Evolutionary conservation across 2,113 vertebrate genomes (phyloP).

Genomic region (Daboia siamensis): DNA sequence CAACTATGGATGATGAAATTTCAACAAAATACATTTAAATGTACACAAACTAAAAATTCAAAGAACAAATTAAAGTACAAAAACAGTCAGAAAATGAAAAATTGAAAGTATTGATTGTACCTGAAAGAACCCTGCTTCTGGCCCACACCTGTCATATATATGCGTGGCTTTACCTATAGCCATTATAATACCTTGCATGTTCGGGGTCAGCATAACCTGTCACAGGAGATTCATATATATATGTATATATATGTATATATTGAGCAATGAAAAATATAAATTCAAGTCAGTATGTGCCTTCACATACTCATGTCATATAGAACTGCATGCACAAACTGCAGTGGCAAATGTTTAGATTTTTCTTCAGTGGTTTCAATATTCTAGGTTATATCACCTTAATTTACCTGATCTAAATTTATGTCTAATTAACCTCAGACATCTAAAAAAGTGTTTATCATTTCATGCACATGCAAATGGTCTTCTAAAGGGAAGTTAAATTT

Average conservation of each 20-base stretch:
- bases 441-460: slow-evolving; percentile 8
- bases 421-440: background rate
- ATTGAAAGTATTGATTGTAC: slow-evolving; percentile 78
- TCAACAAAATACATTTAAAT: slow-evolving; percentile 10
- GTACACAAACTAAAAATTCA: background rate
- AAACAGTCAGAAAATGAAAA: slow-evolving; percentile 20
- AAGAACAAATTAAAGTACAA: slow-evolving; percentile 2
- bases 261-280: slow-evolving; percentile 66
- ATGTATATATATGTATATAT: slow-evolving; percentile 61
- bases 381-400: slow-evolving; percentile 27
- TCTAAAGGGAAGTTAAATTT: background rate
- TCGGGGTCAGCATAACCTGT: slow-evolving; percentile 98
- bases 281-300: slow-evolving; percentile 45
- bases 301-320: slow-evolving; percentile 66
- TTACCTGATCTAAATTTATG: slow-evolving; percentile 9
- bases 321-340: slow-evolving; percentile 55
- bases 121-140: slow-evolving; percentile 99
- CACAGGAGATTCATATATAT: slow-evolving; percentile 77
- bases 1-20: background rate
- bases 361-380: slow-evolving; percentile 34
- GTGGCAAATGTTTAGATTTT: slow-evolving; percentile 40
- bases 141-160: slow-evolving; percentile 96
- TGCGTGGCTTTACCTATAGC: slow-evolving; percentile 96
- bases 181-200: slow-evolving; percentile 99
- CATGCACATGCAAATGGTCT: slow-evolving; percentile 40